Evolutionary conservation across 23 tunicate genomes (phyloP).

Genomic region (Ciona savignyi): DNA sequence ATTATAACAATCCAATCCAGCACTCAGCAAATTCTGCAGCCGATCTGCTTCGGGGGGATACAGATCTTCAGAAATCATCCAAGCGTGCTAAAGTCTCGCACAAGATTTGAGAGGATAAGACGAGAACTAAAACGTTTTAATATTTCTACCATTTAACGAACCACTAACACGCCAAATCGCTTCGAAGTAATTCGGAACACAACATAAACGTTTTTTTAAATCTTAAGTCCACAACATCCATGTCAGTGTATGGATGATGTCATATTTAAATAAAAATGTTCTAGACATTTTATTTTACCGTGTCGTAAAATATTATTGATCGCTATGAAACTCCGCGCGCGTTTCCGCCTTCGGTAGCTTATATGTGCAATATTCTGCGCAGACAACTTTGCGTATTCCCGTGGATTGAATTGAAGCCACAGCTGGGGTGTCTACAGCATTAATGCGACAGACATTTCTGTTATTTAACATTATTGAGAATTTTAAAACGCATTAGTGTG

Average conservation of each 20-base stretch:
- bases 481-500: neutral
- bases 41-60: neutral
- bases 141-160: neutral
- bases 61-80: neutral
- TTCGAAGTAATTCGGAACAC: too few relatives aligned
- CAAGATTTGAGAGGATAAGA: neutral
- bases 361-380: neutral
- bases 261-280: too few relatives aligned
- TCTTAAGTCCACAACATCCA: too few relatives aligned
- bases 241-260: too few relatives aligned
- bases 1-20: constrained; percentile 1
- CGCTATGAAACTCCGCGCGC: too few relatives aligned
- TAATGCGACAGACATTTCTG: neutral
- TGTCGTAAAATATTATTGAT: too few relatives aligned
- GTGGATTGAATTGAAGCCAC: neutral
- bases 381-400: neutral
- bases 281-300: too few relatives aligned
- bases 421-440: neutral
- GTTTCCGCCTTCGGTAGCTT: too few relatives aligned
- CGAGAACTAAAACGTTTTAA: neutral
- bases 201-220: too few relatives aligned
- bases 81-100: constrained; percentile 2
- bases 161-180: neutral
- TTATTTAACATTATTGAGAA: neutral
- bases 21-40: neutral